These are phyloP conservation scores for Trypoxylus dichotomus DNA, from an alignment of 1,140 invertebrate genomes.

Conservation along the genomic window DNA sequence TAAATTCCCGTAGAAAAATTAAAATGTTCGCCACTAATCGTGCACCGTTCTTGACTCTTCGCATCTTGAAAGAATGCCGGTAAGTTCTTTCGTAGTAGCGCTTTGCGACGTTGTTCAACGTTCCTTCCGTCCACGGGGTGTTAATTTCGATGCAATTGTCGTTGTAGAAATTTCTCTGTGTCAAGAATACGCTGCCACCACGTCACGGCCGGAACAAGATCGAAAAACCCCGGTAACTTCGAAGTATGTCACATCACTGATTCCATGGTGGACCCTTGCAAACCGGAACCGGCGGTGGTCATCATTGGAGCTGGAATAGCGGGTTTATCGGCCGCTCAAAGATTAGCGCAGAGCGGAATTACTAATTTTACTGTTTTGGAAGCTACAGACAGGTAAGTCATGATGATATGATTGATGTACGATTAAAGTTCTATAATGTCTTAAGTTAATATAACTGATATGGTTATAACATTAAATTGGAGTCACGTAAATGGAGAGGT, in stretches of 20 bases:
- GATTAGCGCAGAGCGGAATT: conserved; percentile 68
- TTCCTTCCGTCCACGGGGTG: neutral
- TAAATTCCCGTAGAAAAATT: conserved; percentile 22
- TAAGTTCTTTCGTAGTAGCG: neutral
- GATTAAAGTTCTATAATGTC: too few species aligned
- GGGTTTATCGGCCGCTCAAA: conserved; percentile 72
- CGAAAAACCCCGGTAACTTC: conserved; percentile 17
- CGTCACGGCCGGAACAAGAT: neutral
- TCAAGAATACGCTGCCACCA: neutral
- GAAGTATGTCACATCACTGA: conserved; percentile 50
- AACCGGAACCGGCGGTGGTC: conserved; percentile 66
- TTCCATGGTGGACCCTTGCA: conserved; percentile 59
- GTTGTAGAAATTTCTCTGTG: neutral
- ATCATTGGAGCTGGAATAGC: conserved; percentile 78
- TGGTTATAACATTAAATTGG: too few species aligned
- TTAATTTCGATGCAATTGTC: neutral
- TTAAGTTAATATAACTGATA: too few species aligned
- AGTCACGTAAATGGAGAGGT: too few species aligned
- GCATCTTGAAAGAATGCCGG: conserved; percentile 13
- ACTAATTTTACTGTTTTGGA: conserved; percentile 70
- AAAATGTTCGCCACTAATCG: conserved; percentile 28
- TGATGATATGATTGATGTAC: too few species aligned
- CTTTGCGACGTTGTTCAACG: neutral
- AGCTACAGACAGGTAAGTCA: conserved; percentile 69
- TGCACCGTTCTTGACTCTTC: neutral